phyloP scores from a whole-genome alignment of 1,140 invertebrate genomes.

The Drosophila lowei region DNA sequence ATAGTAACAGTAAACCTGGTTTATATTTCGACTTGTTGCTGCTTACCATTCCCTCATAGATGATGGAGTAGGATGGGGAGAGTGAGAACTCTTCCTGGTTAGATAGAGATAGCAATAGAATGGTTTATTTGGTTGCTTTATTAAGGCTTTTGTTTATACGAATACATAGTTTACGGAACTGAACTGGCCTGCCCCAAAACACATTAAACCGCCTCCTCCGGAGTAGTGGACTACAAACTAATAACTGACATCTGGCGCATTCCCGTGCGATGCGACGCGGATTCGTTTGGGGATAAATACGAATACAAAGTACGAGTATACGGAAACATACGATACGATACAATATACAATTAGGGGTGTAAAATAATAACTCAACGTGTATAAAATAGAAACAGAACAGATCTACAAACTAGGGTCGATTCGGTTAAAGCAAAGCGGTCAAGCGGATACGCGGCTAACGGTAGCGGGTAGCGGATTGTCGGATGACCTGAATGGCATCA shows the following conservation, averaged over 20 bases:
- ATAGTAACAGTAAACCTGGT: background rate
- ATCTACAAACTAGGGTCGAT: slow-evolving; percentile 4
- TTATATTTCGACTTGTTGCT: too few species aligned
- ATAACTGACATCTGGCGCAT: slow-evolving; percentile 3
- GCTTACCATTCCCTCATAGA: too few species aligned
- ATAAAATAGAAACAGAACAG: slow-evolving; percentile 28
- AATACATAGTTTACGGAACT: too few species aligned
- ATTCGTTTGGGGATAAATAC: slow-evolving; percentile 35
- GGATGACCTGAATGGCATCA: too few species aligned
- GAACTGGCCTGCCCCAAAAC: too few species aligned
- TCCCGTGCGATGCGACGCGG: background rate
- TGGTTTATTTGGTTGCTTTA: too few species aligned
- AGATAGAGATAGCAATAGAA: too few species aligned
- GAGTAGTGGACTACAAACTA: too few species aligned
- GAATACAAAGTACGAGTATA: slow-evolving; percentile 21
- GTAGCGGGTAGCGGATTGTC: slow-evolving; percentile 15
- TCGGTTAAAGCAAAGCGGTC: slow-evolving; percentile 14
- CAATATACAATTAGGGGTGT: slow-evolving; percentile 4
- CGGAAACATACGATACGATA: slow-evolving; percentile 13
- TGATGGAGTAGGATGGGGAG: too few species aligned
- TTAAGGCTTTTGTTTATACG: too few species aligned
- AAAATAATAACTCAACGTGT: slow-evolving; percentile 51
- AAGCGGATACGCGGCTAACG: slow-evolving; percentile 5
- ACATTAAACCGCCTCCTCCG: too few species aligned
- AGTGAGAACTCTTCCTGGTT: too few species aligned